Evolutionary conservation across 1,140 invertebrate genomes (phyloP).

Genomic region (Drosophila lacteicornis): DNA sequence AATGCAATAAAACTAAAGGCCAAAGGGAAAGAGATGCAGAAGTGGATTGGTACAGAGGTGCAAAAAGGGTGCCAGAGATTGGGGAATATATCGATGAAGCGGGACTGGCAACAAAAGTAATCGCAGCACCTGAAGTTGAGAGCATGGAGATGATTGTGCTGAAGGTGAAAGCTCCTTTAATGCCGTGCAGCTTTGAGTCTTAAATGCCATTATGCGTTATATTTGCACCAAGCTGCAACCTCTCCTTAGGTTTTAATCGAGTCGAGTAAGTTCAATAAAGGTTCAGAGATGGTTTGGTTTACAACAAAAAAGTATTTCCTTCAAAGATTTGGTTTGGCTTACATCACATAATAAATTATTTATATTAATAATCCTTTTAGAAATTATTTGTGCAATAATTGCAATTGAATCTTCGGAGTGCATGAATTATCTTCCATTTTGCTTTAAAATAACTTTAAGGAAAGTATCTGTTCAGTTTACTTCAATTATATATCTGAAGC

Average conservation of each 20-base stretch:
- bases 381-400: too few relatives aligned
- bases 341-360: too few relatives aligned
- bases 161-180: background rate
- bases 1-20: conserved; percentile 68
- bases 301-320: too few relatives aligned
- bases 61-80: background rate
- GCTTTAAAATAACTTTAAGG: too few relatives aligned
- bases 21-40: background rate
- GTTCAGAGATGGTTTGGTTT: too few relatives aligned
- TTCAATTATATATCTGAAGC: background rate
- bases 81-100: conserved; percentile 6
- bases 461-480: too few relatives aligned
- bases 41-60: background rate
- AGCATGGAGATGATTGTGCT: background rate
- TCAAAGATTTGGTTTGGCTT: too few relatives aligned
- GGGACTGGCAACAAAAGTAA: background rate
- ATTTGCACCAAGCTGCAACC: background rate
- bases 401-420: too few relatives aligned
- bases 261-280: too few relatives aligned
- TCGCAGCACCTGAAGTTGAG: conserved; percentile 1
- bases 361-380: too few relatives aligned
- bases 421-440: too few relatives aligned
- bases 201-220: background rate
- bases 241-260: background rate
- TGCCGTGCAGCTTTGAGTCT: background rate